Evolutionary conservation across 2,888 invertebrate species (phyloP).

Genomic region (Drosophila helvetica): DNA sequence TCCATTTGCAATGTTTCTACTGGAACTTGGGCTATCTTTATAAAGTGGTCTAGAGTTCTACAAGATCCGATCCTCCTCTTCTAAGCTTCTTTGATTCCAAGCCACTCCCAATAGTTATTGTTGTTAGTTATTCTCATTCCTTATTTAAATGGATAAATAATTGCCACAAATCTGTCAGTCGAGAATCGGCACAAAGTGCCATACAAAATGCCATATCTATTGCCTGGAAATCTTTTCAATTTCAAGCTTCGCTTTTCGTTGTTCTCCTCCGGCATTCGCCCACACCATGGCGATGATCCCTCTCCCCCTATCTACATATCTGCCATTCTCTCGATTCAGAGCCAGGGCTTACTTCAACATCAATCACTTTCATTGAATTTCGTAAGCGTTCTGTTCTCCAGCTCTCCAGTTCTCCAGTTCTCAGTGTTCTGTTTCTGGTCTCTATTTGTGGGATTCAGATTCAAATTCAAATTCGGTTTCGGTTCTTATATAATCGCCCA

Average conservation of each 20-base stretch:
- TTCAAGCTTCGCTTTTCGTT: conserved; percentile 35
- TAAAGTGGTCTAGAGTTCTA: no score
- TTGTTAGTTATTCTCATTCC: not conserved
- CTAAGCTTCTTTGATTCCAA: no score
- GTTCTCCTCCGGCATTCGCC: conserved; percentile 14
- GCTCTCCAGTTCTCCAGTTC: not conserved
- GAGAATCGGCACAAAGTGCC: conserved; percentile 41
- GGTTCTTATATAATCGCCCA: conserved; percentile 46
- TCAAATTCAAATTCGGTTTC: not conserved
- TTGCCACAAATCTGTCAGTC: conserved; percentile 73
- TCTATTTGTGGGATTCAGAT: conserved; percentile 7
- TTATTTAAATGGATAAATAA: conserved; percentile 52
- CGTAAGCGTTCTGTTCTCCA: conserved; percentile 30
- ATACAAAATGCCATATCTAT: conserved; percentile 29
- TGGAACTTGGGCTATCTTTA: no score
- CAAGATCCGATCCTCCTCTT: no score
- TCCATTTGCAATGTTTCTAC: no score
- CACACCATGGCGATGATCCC: conserved; percentile 24
- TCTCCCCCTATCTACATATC: conserved; percentile 24
- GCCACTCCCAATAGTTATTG: not conserved
- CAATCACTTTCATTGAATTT: conserved; percentile 79
- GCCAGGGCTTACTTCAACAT: conserved; percentile 65
- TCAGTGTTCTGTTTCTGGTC: conserved; percentile 27
- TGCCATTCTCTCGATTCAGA: conserved; percentile 39
- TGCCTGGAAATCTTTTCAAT: conserved; percentile 34